A percentile compares a stretch with the other conserved stretches of the same genome.
Evolutionary conservation across 2,797 vertebrate species (phyloP).

Genomic region (Notolabrus celidotus): DNA sequence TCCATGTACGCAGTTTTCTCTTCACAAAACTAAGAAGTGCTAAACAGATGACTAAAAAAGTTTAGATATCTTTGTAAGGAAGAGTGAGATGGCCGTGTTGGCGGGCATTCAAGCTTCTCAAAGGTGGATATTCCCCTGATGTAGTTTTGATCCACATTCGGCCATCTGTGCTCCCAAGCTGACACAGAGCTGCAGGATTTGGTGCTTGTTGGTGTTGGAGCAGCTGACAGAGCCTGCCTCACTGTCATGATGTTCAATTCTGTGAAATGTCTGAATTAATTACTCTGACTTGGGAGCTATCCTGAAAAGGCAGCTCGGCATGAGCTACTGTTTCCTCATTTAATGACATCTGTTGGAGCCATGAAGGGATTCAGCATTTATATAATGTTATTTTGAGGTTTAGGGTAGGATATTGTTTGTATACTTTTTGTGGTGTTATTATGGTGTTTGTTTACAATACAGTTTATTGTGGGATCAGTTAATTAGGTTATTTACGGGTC

Average conservation of each 20-base stretch:
- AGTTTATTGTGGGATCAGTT: too few species aligned
- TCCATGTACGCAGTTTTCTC: not conserved
- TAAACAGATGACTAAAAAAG: not conserved
- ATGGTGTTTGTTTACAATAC: too few species aligned
- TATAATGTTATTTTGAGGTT: too few species aligned
- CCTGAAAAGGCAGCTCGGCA: too few species aligned
- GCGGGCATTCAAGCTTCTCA: not conserved
- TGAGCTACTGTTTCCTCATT: too few species aligned
- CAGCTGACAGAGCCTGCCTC: not conserved
- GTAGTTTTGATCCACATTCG: not conserved
- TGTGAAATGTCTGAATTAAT: not conserved
- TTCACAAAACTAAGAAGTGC: not conserved
- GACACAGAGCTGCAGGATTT: conserved; percentile 2
- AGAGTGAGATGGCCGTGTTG: not conserved
- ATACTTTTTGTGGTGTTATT: too few species aligned
- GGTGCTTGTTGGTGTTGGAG: not conserved
- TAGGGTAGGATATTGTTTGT: too few species aligned
- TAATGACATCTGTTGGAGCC: too few species aligned
- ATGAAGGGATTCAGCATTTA: too few species aligned
- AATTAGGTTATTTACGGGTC: too few species aligned
- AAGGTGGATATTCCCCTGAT: not conserved
- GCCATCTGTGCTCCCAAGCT: conserved; percentile 1
- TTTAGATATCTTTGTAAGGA: conserved; percentile 6
- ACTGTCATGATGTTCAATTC: conserved; percentile 10
- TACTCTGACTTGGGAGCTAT: too few species aligned